These are phyloP conservation scores for Sciurus vulgaris DNA, from an alignment of 2,797 vertebrate genomes.

Conservation along the genomic window DNA sequence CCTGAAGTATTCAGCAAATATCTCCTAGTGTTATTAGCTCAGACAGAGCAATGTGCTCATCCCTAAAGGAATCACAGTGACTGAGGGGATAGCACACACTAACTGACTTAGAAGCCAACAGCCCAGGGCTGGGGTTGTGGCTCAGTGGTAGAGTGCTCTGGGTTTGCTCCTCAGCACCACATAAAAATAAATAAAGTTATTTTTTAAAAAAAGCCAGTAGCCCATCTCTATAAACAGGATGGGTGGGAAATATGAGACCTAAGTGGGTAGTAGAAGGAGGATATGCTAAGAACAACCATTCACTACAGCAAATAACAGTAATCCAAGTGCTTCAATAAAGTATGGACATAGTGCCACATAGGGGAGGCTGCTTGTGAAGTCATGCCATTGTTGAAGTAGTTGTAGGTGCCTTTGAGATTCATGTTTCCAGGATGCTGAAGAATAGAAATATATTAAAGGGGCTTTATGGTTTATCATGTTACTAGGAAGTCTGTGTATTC, in stretches of 20 bases:
- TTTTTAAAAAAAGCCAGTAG: neutral
- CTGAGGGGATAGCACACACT: neutral
- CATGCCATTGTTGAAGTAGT: neutral
- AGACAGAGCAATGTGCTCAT: neutral
- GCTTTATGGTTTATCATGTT: neutral
- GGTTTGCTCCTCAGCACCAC: no score
- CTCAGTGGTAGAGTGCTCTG: no score
- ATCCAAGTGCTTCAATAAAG: neutral
- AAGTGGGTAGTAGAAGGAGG: neutral
- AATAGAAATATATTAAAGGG: neutral
- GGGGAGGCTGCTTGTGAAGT: neutral
- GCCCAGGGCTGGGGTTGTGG: neutral
- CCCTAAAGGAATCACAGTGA: neutral
- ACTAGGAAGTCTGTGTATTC: neutral
- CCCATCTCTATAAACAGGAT: neutral
- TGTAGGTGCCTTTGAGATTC: neutral
- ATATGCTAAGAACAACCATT: neutral
- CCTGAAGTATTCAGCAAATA: neutral
- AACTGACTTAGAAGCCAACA: neutral
- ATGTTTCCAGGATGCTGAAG: conserved; percentile 22
- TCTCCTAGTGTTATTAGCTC: neutral
- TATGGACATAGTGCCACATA: neutral
- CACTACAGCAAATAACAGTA: neutral
- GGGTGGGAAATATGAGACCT: neutral
- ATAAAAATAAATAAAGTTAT: no score